Evolutionary conservation across 1,140 invertebrate genomes (phyloP).

Genomic region (Ceratina japonica): DNA sequence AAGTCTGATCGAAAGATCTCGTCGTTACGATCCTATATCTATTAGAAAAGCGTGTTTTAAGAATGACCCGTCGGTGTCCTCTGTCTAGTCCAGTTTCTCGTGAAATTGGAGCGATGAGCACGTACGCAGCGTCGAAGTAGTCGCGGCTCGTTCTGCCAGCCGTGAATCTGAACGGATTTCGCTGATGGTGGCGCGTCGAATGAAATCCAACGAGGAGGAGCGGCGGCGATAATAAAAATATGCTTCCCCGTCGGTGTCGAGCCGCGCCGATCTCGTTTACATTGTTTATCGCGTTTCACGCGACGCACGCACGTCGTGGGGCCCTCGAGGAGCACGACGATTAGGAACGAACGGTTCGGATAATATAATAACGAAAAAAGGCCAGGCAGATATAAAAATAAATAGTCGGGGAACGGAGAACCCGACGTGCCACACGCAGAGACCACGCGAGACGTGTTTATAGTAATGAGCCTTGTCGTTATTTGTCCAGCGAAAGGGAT

Average conservation of each 20-base stretch:
- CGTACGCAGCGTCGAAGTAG: too few species aligned
- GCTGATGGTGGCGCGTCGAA: not conserved
- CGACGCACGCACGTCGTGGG: conserved; percentile 13
- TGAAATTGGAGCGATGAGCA: too few species aligned
- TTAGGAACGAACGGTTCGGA: conserved; percentile 51
- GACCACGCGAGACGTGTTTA: conserved; percentile 76
- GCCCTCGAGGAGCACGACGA: conserved; percentile 45
- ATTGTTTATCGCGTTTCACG: conserved; percentile 49
- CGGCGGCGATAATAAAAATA: not conserved
- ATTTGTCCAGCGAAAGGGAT: conserved; percentile 77
- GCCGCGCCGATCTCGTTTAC: conserved; percentile 40
- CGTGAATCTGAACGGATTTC: not conserved
- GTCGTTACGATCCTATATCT: too few species aligned
- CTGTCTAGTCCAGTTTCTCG: too few species aligned
- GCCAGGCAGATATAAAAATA: conserved; percentile 58
- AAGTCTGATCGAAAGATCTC: not conserved
- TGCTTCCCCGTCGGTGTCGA: not conserved
- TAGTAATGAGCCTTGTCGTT: conserved; percentile 79
- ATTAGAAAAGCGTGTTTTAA: too few species aligned
- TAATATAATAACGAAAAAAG: conserved; percentile 61
- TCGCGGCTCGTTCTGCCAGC: too few species aligned
- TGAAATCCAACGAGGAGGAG: not conserved
- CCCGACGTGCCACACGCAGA: conserved; percentile 72
- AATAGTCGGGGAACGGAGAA: conserved; percentile 58
- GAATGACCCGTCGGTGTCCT: too few species aligned